Evolutionary conservation across 23 tunicate genomes (phyloP), one percentile per base, ranked within the genome.

Genomic region (Ascidia mentula): DNA sequence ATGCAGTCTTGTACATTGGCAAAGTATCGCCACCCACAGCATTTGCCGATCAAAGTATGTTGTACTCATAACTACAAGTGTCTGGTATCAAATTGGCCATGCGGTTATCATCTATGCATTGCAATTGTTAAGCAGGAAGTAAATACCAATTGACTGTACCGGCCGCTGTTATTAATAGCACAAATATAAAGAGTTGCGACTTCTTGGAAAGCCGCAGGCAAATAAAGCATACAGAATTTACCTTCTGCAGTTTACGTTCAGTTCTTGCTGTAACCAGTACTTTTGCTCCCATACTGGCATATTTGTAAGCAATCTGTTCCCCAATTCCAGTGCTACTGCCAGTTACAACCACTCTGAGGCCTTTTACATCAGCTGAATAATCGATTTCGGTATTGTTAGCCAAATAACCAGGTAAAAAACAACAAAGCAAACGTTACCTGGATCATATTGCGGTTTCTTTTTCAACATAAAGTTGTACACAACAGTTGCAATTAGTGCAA

Each of bases 221-320:
- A n/a, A n/a, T n/a, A n/a, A n/a, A n/a, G n/a, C n/a, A n/a, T n/a
- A n/a, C n/a, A 20, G 4, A 53, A 53, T 28, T 37, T 37, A 74
- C 78, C 18, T 74, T 31, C 34, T 37, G 34, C 38, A 74, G 37
- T 32, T 74, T 77, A 31, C 60, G 28, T 34, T 45, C 80, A 36
- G 59, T 42, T 45, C 80, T 36, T 31, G 80, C 80, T 31, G 80
- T 42, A 32, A 77, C 37, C 32, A 36, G 32, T 1, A 77, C 36
- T 24, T 77, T 46, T 18, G 80, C 80, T 8, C 80, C 80, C 80
- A 77, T 40, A n/a, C 60, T 37, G 31, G 80, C 80, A 77, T 42
- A 77, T 36, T 77, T 77, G 34, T 45, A 77, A 18, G 69, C 80
- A 31, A 77, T 42, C 69, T 77, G 36, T 77, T 77, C 69, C 1